These are phyloP conservation scores for Takifugu ocellatus DNA, from an alignment of 2,797 vertebrate genomes.

Conservation along the genomic window DNA sequence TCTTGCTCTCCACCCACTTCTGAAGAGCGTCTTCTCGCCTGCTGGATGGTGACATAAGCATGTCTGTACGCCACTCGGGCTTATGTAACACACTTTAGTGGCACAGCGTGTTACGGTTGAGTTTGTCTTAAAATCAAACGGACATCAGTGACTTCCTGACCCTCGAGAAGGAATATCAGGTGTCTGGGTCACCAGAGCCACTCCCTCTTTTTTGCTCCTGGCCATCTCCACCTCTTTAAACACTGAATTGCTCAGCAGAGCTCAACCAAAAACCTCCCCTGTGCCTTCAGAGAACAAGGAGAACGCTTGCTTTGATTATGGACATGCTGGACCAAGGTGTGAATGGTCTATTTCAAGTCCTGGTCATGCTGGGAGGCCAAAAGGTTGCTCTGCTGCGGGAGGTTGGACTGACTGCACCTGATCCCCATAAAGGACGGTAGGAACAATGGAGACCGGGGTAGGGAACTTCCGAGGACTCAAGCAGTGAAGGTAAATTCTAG, in stretches of 20 bases:
- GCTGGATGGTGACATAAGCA: conserved; percentile 14
- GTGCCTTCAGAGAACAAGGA: no score
- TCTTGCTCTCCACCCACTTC: conserved; percentile 17
- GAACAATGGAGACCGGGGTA: conserved; percentile 5
- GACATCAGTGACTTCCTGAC: conserved; percentile 16
- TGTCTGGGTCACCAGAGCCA: conserved; percentile 10
- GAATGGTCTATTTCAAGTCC: conserved; percentile 13
- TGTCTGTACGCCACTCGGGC: neutral
- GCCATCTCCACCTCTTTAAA: no score
- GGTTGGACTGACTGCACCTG: conserved; percentile 28
- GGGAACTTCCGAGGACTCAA: neutral
- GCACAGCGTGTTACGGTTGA: conserved; percentile 1
- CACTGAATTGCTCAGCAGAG: no score
- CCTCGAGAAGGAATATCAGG: conserved; percentile 3
- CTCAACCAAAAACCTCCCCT: no score
- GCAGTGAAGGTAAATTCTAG: conserved; percentile 5
- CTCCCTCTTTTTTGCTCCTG: no score
- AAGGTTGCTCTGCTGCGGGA: conserved; percentile 22
- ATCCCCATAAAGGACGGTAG: conserved; percentile 36
- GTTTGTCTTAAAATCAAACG: conserved; percentile 19
- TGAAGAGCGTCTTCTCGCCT: conserved; percentile 1
- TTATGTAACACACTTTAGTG: conserved; percentile 3
- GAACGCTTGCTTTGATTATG: conserved; percentile 1
- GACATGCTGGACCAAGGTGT: conserved; percentile 3
- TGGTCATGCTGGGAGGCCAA: conserved; percentile 13